Evolutionary conservation across 2,888 invertebrate species (phyloP), one percentile per base, ranked within the genome.

Genomic region (Apamea monoglypha): DNA sequence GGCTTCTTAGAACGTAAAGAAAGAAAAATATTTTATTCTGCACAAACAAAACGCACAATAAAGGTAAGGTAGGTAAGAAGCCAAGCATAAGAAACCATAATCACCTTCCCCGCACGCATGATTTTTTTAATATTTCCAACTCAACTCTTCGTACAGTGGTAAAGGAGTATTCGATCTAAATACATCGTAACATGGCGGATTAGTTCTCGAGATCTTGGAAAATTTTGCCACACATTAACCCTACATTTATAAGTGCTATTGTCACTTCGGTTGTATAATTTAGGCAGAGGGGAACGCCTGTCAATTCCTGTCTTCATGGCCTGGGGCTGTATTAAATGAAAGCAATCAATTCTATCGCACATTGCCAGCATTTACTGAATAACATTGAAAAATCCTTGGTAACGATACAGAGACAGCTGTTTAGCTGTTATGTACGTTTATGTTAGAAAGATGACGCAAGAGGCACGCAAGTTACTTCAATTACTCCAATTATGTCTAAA

Each of bases 341-440:
- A 81, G 56, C 70, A 67, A 84, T 76, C 47, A 40, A 85, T 75
- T 69, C 36, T 53, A 47, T 80, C 40, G 18, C 47, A 66, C 36
- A 64, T 59, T 59, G 32, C 61, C 47, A 44, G 36, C 25, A 7
- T 61, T 63, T 70, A 66, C 44, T 36, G 21, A 29, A 63, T 67
- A 69, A 66, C 63, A 32, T 53, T 7, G 32, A 68, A 59, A 36
- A 50, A 70, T 82, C 21, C 47, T 69, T 72, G 53, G 36, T 50
- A 53, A 81, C 32, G 32, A 71, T 71, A n/a, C 3, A 64, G 29
- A 66, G 53, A 61, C 44, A 69, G 18, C 29, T 56, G 47, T 63
- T 59, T 44, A 25, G 32, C 4, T 61, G 21, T 82, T 81, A n/a
- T 53, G 25, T 29, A 80, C 50, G 10, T 44, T 67, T 36, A 44